Evolutionary conservation across 2,113 vertebrate species (phyloP), one percentile per base, ranked within the genome.

Genomic region (Sus scrofa): DNA sequence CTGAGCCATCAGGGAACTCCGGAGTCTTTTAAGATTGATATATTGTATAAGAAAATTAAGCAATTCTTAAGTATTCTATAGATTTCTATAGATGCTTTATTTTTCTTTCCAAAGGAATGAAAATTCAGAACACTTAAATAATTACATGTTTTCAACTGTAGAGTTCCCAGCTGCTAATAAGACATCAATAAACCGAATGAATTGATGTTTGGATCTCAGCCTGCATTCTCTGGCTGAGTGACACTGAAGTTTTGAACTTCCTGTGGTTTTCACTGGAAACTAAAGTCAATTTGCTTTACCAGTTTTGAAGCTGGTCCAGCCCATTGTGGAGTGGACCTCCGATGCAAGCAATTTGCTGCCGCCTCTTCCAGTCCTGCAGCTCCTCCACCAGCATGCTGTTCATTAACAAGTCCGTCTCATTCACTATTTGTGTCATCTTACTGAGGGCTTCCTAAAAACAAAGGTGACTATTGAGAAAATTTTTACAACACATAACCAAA

Each of bases 231-330:
- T 50, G 67, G 62, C 74, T 37, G 34, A 58, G 86, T 1, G 10
- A 58, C 81, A 32, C 34, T 86, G 58, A 92, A 54, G 78, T 13
- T 94, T 92, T 87, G 92, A 73, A 90, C 96, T 98, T 98, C 98
- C 98, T 98, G 98, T 98, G 98, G 97, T 97, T 98, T 99, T 97
- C 78, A 88, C 97, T 78, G 94, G 98, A 98, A 98, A 22, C 15
- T 58, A 6, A 84, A 91, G 96, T 56, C 65, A 75, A 24, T 71
- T 88, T 9, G 0, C 68, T 90, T 98, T 99, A 99, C 99, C 99
- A 99, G 97, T 99, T 99, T 98, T 99, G 99, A 91, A 99, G 99
- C 98, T 99, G 99, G 93, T 99, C 99, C 52, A 99, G 99, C 71
- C 99, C 99, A 0, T 98, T 99, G 1, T 99, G 99, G 79, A 99